Evolutionary conservation across 1,140 invertebrate species (phyloP), one percentile per base, ranked within the genome.

Genomic region (Hylaeus volcanicus): DNA sequence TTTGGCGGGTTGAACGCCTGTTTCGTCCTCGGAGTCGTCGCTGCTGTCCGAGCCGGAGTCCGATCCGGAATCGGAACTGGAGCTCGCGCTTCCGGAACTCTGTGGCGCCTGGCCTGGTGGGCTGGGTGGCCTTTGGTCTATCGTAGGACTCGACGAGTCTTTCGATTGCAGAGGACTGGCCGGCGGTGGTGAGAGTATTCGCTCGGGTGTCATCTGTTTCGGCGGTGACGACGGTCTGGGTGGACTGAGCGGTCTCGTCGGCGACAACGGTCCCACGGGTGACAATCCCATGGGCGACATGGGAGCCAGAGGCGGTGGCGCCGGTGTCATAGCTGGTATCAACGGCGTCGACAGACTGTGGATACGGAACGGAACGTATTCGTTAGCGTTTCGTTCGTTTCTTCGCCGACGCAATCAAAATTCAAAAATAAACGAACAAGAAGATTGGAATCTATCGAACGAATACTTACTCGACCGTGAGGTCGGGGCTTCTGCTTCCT

Each of bases 51-150:
- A 92, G 1, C 89, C 92, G 0, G 93, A 93, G 56, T 94, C 94
- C 9, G 94, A 94, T 2, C 93, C 92, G 1, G 94, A 94, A 55
- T 94, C 94, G 39, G 94, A 94, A 45, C 93, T 94, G 8, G 94
- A 94, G 63, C 91, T 91, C 3, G 90, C 90, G 77, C 91, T 92
- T 48, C 90, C 88, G 5, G 93, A 91, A 71, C 92, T 93, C 45
- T 88, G 87, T 5, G 91, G 92, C 65, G 88, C 92, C 61, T 86
- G 82, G 6, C 81, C 89, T 9, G 88, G 84, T 0, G 92, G 92
- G 86, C 90, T 93, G 2, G 92, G 90, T 1, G 90, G 90, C 83
- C 91, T 89, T 79, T 90, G 89, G 58, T 88, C 80, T 37, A 68
- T 74, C n/a, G 43, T 80, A 68, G 60, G 89, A 80, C 51, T 89